Evolutionary conservation across 2,113 vertebrate genomes (phyloP).

Genomic region (Murina feae): DNA sequence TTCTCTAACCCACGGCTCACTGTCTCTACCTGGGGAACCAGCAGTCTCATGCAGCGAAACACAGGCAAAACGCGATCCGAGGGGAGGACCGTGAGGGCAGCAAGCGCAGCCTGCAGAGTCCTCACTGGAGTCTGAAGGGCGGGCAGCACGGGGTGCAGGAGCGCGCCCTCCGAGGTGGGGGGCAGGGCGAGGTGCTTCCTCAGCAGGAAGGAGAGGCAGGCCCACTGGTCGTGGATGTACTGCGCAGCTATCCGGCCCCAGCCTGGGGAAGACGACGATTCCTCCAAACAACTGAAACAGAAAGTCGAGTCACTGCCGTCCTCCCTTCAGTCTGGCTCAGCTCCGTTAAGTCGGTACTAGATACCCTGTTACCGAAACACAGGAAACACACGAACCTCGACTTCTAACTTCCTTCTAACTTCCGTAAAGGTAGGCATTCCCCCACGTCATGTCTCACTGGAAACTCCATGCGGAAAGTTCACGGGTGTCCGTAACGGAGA

Average conservation of each 20-base stretch:
- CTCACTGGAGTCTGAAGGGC: slow-evolving; percentile 44
- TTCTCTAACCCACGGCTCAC: background rate
- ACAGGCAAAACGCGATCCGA: slow-evolving; percentile 88
- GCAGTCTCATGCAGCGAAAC: slow-evolving; percentile 86
- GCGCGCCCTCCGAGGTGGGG: background rate
- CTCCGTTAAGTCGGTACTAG: background rate
- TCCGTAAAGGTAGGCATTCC: background rate
- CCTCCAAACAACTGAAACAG: slow-evolving; percentile 76
- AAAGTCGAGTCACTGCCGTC: background rate
- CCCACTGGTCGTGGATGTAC: slow-evolving; percentile 91
- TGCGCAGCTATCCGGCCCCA: slow-evolving; percentile 90
- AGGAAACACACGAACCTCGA: background rate
- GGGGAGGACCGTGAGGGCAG: slow-evolving; percentile 88
- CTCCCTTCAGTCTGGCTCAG: background rate
- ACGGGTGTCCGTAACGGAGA: background rate
- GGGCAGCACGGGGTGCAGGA: background rate
- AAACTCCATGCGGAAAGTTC: background rate
- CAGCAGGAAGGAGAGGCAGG: slow-evolving; percentile 85
- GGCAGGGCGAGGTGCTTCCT: slow-evolving; percentile 49
- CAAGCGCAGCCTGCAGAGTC: slow-evolving; percentile 82
- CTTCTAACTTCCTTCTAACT: no score
- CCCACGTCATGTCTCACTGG: background rate
- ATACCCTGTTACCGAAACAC: background rate
- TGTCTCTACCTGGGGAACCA: slow-evolving; percentile 86
- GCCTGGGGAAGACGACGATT: slow-evolving; percentile 79